phyloP scores from a whole-genome alignment of 2,113 vertebrate species.

The Athene noctua region DNA sequence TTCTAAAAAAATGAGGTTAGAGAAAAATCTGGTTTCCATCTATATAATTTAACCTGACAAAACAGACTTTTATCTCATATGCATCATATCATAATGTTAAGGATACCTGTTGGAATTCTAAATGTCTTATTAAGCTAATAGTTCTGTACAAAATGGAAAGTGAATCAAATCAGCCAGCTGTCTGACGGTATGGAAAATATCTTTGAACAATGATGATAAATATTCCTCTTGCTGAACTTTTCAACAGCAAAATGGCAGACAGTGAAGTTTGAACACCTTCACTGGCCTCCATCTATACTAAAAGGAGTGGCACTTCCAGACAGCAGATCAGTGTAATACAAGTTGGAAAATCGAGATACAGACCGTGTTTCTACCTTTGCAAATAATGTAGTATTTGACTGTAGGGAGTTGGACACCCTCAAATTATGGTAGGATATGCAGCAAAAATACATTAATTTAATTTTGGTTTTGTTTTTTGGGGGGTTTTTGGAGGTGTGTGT shows the following conservation, averaged over 20 bases:
- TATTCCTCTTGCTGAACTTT: neutral
- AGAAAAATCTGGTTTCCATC: neutral
- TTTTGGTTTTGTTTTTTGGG: neutral
- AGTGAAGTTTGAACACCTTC: neutral
- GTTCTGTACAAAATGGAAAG: neutral
- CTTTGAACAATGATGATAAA: neutral
- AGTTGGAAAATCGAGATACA: neutral
- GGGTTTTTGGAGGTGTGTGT: fast-evolving
- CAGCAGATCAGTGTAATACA: neutral
- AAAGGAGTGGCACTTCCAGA: neutral
- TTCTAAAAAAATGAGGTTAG: neutral
- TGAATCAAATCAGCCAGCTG: neutral
- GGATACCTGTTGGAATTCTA: neutral
- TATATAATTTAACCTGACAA: neutral
- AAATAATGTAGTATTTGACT: neutral
- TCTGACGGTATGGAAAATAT: neutral
- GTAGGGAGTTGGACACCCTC: neutral
- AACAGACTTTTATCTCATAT: neutral
- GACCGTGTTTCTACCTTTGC: neutral
- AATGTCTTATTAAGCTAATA: neutral
- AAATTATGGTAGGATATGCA: neutral
- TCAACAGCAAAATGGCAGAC: neutral
- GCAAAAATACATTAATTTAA: neutral
- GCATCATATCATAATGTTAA: neutral
- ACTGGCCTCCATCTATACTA: neutral